A percentile compares a stretch with the other conserved stretches of the same genome.
Evolutionary conservation across 2,113 vertebrate genomes (phyloP).

Genomic region (Elephantulus edwardii): DNA sequence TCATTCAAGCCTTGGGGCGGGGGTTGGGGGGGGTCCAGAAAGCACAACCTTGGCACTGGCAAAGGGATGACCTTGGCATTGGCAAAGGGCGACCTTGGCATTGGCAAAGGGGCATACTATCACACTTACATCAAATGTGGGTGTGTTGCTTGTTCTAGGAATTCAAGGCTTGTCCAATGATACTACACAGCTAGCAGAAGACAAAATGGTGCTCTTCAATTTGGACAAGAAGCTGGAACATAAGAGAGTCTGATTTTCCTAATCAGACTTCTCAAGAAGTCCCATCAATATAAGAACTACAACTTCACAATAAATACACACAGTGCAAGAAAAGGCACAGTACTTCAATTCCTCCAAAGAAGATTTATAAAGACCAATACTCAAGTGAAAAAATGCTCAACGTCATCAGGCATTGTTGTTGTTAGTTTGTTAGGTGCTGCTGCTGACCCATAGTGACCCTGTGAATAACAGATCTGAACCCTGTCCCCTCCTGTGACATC

Average conservation of each 20-base stretch:
- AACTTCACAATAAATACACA: background rate
- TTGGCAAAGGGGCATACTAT: too few relatives aligned
- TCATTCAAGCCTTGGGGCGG: too few relatives aligned
- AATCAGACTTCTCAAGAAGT: background rate
- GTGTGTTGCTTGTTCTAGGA: background rate
- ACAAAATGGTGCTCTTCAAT: background rate
- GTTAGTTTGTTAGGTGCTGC: too few relatives aligned
- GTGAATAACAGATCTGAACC: too few relatives aligned
- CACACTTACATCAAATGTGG: too few relatives aligned
- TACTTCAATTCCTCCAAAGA: background rate
- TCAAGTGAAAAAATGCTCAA: background rate
- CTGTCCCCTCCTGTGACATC: too few relatives aligned
- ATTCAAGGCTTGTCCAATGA: background rate
- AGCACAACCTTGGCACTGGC: background rate
- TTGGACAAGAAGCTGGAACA: background rate
- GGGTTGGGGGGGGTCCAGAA: background rate
- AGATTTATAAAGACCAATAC: background rate
- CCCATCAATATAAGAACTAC: background rate
- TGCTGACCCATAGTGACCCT: too few relatives aligned
- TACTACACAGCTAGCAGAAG: background rate
- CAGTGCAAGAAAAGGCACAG: background rate
- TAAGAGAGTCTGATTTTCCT: background rate
- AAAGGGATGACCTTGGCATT: too few relatives aligned
- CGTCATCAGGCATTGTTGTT: background rate
- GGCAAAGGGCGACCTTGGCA: too few relatives aligned